These are phyloP conservation scores for Cabera pusaria DNA, from an alignment of 2,888 invertebrate genomes.

Conservation along the genomic window DNA sequence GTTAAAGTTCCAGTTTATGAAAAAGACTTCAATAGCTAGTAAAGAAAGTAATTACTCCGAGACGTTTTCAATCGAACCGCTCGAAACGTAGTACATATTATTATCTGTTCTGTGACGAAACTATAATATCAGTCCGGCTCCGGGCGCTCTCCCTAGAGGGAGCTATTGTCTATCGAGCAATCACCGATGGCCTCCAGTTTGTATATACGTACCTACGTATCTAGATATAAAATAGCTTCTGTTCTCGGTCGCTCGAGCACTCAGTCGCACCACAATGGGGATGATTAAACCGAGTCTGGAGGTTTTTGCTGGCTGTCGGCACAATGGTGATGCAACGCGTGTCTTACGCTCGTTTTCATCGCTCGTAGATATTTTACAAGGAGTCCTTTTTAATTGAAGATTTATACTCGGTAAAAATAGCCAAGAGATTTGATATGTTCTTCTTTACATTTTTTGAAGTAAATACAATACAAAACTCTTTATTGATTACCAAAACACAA, in stretches of 20 bases:
- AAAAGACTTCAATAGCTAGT: no score
- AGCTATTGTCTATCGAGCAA: conserved; percentile 7
- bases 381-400: no score
- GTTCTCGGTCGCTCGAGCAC: conserved; percentile 7
- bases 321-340: conserved; percentile 22
- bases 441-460: background rate
- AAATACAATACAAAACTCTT: no score
- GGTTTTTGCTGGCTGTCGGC: conserved; percentile 23
- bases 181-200: background rate
- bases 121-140: background rate
- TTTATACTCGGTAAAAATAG: no score
- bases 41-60: no score
- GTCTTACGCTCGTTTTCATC: background rate
- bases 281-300: conserved; percentile 28
- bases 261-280: conserved; percentile 9
- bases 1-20: no score
- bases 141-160: background rate
- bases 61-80: conserved; percentile 14
- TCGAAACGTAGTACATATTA: no score
- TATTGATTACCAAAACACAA: no score
- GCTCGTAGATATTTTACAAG: background rate
- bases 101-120: no score
- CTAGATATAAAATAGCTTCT: no score
- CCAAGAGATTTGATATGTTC: no score
- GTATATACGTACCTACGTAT: no score